A percentile compares a stretch with the other conserved stretches of the same genome.
These are phyloP conservation scores for Drosophila micromelanica DNA, from an alignment of 1,140 invertebrate species.

Conservation along the genomic window DNA sequence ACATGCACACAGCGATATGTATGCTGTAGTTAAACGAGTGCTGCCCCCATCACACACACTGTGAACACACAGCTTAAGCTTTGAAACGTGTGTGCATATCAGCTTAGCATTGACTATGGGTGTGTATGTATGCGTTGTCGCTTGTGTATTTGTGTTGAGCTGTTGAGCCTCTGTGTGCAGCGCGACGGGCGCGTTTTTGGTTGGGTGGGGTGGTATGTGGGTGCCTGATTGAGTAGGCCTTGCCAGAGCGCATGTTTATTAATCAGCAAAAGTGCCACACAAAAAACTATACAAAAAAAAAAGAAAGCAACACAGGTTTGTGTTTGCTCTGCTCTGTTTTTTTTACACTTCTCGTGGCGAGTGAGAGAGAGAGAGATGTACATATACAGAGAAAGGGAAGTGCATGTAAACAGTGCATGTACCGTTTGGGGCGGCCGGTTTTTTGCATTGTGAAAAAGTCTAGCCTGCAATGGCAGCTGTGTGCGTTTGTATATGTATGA, in stretches of 20 bases:
- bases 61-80: conserved; percentile 41
- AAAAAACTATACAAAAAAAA: conserved; percentile 27
- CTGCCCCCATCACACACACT: conserved; percentile 1
- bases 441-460: conserved; percentile 53
- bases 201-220: conserved; percentile 37
- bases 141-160: conserved; percentile 25
- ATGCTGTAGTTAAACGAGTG: conserved; percentile 46
- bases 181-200: conserved; percentile 8
- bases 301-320: conserved; percentile 39
- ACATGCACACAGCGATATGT: conserved; percentile 21
- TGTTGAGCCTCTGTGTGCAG: conserved; percentile 20
- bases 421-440: conserved; percentile 59
- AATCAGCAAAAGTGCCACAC: conserved; percentile 66
- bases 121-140: conserved; percentile 36
- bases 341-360: conserved; percentile 57
- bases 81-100: conserved; percentile 46
- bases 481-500: conserved; percentile 44
- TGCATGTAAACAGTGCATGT: conserved; percentile 58
- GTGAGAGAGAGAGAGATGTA: conserved; percentile 20
- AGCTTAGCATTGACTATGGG: conserved; percentile 46
- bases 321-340: conserved; percentile 58
- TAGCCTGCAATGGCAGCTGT: conserved; percentile 36
- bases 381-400: conserved; percentile 17
- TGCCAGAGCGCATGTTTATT: conserved; percentile 80
- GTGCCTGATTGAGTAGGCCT: conserved; percentile 73